These are phyloP conservation scores for Agrochola litura DNA, from an alignment of 2,888 invertebrate genomes.

Conservation along the genomic window DNA sequence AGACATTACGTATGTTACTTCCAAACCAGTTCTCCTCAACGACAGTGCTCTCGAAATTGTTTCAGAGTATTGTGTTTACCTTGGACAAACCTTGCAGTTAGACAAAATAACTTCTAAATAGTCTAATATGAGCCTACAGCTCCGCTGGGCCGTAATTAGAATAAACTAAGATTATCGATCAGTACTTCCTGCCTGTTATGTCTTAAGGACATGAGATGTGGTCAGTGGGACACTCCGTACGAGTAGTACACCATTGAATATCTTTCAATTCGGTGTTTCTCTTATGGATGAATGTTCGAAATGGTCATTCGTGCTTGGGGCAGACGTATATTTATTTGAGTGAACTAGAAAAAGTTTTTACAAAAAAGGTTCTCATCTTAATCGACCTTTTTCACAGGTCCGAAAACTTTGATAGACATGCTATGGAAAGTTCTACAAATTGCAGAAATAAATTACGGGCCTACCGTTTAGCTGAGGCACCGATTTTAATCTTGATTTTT, in stretches of 20 bases:
- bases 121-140: not conserved
- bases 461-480: not conserved
- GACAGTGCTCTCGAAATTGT: slow-evolving; percentile 1
- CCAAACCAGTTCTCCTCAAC: slow-evolving; percentile 3
- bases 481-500: not conserved
- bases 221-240: not conserved
- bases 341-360: not conserved
- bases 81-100: slow-evolving; percentile 9
- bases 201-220: not conserved
- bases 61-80: slow-evolving; percentile 6
- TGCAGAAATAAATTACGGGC: not conserved
- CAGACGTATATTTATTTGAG: slow-evolving; percentile 6
- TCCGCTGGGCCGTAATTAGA: not conserved
- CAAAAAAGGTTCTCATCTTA: not conserved
- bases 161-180: not conserved
- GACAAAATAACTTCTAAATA: slow-evolving; percentile 5
- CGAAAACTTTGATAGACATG: not conserved
- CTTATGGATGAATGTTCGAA: not conserved
- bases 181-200: not conserved
- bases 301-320: not conserved
- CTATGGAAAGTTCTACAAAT: not conserved
- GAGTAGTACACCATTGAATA: not conserved
- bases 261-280: not conserved
- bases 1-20: not conserved
- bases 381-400: not conserved